Conservation (phyloP, 2,888 invertebrate genomes). For the Pollenia labialis region DNA sequence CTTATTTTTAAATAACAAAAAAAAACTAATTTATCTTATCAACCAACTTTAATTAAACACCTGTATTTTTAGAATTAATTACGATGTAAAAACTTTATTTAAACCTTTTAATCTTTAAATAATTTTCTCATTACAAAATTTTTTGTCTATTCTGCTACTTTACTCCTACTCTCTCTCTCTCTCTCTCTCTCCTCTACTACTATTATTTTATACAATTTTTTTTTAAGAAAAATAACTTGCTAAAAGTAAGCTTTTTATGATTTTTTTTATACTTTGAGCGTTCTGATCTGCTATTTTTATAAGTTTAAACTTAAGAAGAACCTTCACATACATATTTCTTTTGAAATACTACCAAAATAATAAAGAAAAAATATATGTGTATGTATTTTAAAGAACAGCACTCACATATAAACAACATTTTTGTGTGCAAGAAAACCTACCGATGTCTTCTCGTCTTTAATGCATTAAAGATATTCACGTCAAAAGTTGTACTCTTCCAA, state of each 20-base stretch:
- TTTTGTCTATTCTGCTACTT: conserved; percentile 10
- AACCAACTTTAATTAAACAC: background rate
- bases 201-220: background rate
- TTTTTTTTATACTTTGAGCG: no score
- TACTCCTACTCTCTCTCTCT: background rate
- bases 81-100: background rate
- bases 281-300: conserved; percentile 35
- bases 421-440: conserved; percentile 53
- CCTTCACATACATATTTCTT: conserved; percentile 14
- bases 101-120: background rate
- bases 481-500: no score
- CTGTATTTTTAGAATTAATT: conserved; percentile 50
- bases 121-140: conserved; percentile 23
- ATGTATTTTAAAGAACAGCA: no score
- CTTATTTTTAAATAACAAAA: conserved; percentile 86
- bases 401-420: conserved; percentile 45
- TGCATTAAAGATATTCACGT: no score
- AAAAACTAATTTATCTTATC: conserved; percentile 7
- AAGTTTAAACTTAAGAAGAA: conserved; percentile 48
- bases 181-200: background rate
- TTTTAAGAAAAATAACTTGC: background rate
- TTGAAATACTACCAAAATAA: conserved; percentile 34
- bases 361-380: background rate
- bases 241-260: background rate
- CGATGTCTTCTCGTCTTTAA: conserved; percentile 47